Conservation (phyloP, 1,140 invertebrate species). For the Pristionchus pacificus region DNA sequence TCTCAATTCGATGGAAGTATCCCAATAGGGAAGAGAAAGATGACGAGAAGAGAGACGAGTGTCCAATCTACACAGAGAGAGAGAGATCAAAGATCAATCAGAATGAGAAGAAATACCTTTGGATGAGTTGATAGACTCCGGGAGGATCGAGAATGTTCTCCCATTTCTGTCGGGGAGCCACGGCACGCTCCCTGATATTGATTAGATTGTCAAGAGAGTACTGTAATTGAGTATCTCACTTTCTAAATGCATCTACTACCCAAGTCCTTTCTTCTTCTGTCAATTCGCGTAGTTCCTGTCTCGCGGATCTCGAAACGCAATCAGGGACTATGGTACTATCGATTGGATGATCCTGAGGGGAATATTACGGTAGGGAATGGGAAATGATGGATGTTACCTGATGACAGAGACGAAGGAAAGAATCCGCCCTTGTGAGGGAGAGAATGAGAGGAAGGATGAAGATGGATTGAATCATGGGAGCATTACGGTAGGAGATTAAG, state of each 20-base stretch:
- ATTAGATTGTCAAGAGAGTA: background rate
- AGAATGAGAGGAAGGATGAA: background rate
- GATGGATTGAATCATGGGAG: background rate
- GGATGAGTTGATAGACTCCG: background rate
- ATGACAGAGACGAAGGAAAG: background rate
- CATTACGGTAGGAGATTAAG: background rate
- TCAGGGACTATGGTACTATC: background rate
- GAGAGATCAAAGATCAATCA: background rate
- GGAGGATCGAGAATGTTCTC: background rate
- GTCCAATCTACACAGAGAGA: background rate
- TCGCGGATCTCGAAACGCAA: background rate
- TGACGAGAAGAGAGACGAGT: background rate
- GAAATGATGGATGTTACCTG: background rate
- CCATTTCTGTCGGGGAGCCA: background rate
- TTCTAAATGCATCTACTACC: background rate
- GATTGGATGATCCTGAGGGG: background rate
- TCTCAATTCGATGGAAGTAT: background rate
- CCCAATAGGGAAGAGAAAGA: background rate
- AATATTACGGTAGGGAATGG: background rate
- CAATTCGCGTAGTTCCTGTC: background rate
- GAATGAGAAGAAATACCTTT: background rate
- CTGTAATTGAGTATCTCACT: background rate
- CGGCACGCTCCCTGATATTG: background rate
- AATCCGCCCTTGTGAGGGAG: background rate
- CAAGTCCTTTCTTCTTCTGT: background rate